Evolutionary conservation across 1,140 invertebrate species (phyloP).

Genomic region (Scylla paramamosain): DNA sequence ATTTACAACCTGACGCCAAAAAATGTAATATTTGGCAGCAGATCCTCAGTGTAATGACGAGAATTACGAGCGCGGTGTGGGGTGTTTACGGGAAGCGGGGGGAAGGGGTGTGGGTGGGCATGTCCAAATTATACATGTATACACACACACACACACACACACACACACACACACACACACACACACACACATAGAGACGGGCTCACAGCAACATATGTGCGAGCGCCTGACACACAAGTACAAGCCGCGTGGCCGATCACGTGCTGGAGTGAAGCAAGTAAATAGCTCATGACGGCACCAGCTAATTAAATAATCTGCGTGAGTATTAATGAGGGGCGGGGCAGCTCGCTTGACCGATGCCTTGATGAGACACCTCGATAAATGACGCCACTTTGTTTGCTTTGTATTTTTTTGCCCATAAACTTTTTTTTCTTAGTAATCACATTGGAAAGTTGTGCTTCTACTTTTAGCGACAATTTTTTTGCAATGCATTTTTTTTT

Average conservation of each 20-base stretch:
- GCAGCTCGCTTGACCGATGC: background rate
- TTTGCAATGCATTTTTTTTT: background rate
- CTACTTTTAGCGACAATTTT: background rate
- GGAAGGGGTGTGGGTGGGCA: background rate
- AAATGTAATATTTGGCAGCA: conserved; percentile 50
- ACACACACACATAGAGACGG: background rate
- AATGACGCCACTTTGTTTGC: background rate
- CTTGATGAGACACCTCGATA: background rate
- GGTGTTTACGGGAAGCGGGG: background rate
- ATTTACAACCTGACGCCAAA: conserved; percentile 45
- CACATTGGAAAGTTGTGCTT: background rate
- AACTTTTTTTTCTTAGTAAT: conserved; percentile 4
- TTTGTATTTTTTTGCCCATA: background rate
- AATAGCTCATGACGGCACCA: background rate
- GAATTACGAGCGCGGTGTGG: background rate
- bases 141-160: background rate
- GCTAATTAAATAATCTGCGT: conserved; percentile 5
- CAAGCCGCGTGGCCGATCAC: background rate
- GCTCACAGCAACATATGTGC: background rate
- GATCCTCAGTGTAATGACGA: conserved; percentile 27
- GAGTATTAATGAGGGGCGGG: background rate
- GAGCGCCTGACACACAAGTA: background rate
- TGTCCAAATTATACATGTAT: background rate
- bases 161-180: background rate
- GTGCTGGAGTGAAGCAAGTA: background rate